These are phyloP conservation scores for Leucopsar rothschildi DNA, from an alignment of 2,113 vertebrate genomes.

Conservation along the genomic window DNA sequence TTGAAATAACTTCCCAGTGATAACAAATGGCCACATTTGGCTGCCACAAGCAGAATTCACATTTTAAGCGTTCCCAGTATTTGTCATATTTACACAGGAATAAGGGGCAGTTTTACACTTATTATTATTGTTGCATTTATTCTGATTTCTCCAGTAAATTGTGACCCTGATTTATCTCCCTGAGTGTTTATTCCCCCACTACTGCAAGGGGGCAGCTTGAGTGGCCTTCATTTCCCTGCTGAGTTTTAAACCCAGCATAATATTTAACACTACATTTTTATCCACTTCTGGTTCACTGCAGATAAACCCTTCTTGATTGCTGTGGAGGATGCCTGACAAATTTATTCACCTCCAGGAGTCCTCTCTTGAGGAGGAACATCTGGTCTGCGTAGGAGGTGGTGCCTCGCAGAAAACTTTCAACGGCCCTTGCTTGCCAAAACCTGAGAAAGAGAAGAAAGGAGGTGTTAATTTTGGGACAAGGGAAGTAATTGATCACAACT, in stretches of 20 bases:
- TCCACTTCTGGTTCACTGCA: background rate
- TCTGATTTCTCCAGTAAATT: background rate
- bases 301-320: background rate
- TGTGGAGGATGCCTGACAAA: background rate
- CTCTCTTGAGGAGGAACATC: constrained; percentile 97
- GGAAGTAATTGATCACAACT: background rate
- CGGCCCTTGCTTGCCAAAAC: constrained; percentile 98
- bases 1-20: background rate
- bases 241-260: background rate
- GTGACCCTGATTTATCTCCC: background rate
- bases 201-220: background rate
- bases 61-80: background rate
- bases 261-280: background rate
- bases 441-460: constrained; percentile 63
- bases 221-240: rapidly evolving
- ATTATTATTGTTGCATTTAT: background rate
- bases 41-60: background rate
- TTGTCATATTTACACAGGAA: background rate
- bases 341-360: constrained; percentile 87
- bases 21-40: background rate
- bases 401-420: constrained; percentile 96
- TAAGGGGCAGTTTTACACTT: background rate
- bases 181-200: background rate
- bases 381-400: constrained; percentile 98
- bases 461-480: background rate